Base-by-base conservation (phyloP, 1,140 invertebrate species). In the Papilio polytes region DNA sequence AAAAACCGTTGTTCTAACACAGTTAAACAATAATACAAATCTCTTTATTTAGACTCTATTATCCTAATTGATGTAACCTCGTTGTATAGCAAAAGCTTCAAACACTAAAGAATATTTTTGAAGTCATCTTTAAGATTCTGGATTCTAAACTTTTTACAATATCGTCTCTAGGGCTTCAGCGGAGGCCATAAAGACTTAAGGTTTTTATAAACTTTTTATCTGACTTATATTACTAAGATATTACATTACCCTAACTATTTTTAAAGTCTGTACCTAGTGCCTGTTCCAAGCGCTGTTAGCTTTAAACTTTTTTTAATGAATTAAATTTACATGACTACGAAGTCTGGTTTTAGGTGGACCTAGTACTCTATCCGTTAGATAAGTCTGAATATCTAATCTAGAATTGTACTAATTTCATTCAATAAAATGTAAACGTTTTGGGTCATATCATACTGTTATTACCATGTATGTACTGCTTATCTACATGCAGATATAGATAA, bases 401-500 rank as follows among this genome's bases (percentile, higher is more conserved):
- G 59, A 26, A 63, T 63, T 63, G 22, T 63, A 26, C 13, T 63
- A 63, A 63, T 63, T 63, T 63, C 22, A 26, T 63, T 63, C 59
- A 63, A 26, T 63, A 63, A 63, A 63, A 26, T 26, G 59, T 66
- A 31, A 66, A 66, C 26, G 63, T 66, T 66, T 66, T 66, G 10
- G 10, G 12, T 66, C 26, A 36, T 66, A 26, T 31, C 26, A 66
- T 31, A 66, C 12, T 31, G 63, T 36, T 63, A 63, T 63, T 66
- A 36, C 63, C 36, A 66, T 6, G 63, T 66, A 66, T 6, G 63
- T 56, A 56, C n/a, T 56, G 12, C 63, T 66, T 66, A 66, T 66
- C 63, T 66, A 15, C 12, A 66, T 26, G 63, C 63, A 66, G 63
- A 66, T 66, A 66, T 31, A 66, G 63, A 66, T 66, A 66, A 66